phyloP scores from a whole-genome alignment of 2,888 invertebrate genomes.

The Tridacna crocea region DNA sequence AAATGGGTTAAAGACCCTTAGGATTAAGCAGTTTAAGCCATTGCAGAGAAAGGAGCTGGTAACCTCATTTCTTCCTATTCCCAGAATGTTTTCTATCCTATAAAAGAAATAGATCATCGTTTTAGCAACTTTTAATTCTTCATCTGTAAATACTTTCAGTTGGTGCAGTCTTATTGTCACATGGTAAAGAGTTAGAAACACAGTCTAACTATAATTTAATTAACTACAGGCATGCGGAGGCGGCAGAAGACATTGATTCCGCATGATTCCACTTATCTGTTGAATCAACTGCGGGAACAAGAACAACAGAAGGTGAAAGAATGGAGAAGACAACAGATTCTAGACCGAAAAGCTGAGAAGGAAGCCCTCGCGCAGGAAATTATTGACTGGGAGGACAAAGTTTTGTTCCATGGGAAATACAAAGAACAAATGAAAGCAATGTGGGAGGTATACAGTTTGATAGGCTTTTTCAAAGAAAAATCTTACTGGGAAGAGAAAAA shows the following conservation, averaged over 20 bases:
- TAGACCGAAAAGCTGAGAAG: slow-evolving; percentile 83
- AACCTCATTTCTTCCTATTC: too few relatives aligned
- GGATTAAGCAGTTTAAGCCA: too few relatives aligned
- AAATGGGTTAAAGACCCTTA: too few relatives aligned
- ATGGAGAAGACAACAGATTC: slow-evolving; percentile 77
- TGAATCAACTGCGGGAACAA: slow-evolving; percentile 83
- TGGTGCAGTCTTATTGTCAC: too few relatives aligned
- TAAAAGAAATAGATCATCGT: too few relatives aligned
- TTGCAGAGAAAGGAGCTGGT: too few relatives aligned
- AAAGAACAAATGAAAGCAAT: slow-evolving; percentile 85
- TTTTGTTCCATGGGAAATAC: slow-evolving; percentile 83
- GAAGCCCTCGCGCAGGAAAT: slow-evolving; percentile 84
- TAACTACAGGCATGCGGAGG: slow-evolving; percentile 68
- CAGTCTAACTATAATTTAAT: too few relatives aligned
- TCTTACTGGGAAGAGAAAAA: too few relatives aligned
- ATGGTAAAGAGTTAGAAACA: too few relatives aligned
- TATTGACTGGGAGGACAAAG: slow-evolving; percentile 85
- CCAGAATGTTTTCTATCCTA: too few relatives aligned
- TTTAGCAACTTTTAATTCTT: too few relatives aligned
- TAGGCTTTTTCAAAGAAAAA: neutral
- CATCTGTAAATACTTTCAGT: too few relatives aligned
- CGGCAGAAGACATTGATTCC: slow-evolving; percentile 71
- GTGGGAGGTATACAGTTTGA: slow-evolving; percentile 86
- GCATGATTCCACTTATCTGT: slow-evolving; percentile 80
- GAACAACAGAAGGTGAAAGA: slow-evolving; percentile 82